Percentiles rank a stretch among this genome's conserved stretches.
These are phyloP conservation scores for Paedocypris sp. DNA, from an alignment of 2,113 vertebrate genomes.

Conservation along the genomic window DNA sequence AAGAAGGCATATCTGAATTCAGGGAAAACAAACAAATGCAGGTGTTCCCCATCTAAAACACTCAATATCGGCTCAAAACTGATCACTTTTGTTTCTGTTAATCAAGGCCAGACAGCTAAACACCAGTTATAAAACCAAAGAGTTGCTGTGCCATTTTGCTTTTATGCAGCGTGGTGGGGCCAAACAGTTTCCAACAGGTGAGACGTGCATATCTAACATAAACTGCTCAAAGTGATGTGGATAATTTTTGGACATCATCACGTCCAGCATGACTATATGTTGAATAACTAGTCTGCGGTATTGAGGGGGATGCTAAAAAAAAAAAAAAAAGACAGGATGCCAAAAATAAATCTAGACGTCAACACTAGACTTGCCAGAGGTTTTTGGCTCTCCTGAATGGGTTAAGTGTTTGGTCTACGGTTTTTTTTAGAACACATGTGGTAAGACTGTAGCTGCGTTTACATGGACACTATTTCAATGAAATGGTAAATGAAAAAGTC, in stretches of 20 bases:
- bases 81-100: conserved; percentile 39
- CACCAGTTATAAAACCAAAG: conserved; percentile 19
- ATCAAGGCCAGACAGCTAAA: conserved; percentile 42
- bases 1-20: conserved; percentile 41
- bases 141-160: conserved; percentile 1
- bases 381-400: neutral
- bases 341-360: neutral
- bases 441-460: no score
- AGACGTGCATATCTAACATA: neutral
- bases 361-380: neutral
- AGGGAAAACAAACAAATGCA: conserved; percentile 16
- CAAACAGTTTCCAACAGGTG: neutral
- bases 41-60: conserved; percentile 11
- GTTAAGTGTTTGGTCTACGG: no score
- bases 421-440: no score
- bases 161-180: neutral
- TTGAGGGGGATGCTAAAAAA: conserved; percentile 17
- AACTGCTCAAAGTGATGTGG: neutral
- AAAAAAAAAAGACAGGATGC: conserved; percentile 18
- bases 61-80: conserved; percentile 31
- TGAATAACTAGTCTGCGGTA: conserved; percentile 11
- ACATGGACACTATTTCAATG: no score
- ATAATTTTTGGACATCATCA: neutral
- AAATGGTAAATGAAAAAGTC: no score
- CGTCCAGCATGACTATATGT: neutral